phyloP scores from a whole-genome alignment of 2,113 vertebrate genomes.

The Otolemur garnettii region DNA sequence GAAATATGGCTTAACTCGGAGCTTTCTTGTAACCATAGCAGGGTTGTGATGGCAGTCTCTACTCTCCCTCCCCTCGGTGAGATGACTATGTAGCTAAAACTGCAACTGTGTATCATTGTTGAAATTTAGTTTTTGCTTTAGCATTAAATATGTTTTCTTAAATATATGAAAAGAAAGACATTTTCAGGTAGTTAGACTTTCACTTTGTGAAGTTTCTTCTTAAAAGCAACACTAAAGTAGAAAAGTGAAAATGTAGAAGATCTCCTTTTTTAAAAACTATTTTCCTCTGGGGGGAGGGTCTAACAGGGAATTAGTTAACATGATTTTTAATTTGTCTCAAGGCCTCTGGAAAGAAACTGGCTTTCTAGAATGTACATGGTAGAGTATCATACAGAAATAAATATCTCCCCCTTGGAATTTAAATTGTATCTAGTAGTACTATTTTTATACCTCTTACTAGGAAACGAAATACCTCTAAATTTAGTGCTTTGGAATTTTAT shows the following conservation, averaged over 20 bases:
- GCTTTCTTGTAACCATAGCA: background rate
- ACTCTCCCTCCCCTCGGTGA: slow-evolving; percentile 66
- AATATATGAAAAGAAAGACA: slow-evolving; percentile 62
- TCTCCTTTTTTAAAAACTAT: slow-evolving; percentile 58
- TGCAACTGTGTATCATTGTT: slow-evolving; percentile 57
- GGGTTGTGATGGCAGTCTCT: background rate
- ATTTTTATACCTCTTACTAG: slow-evolving; percentile 86
- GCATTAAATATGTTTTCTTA: slow-evolving; percentile 61
- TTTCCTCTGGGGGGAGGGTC: background rate
- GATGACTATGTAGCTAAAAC: slow-evolving; percentile 76
- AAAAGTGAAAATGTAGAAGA: slow-evolving; percentile 62
- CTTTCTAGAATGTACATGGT: slow-evolving; percentile 74
- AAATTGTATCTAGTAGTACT: slow-evolving; percentile 85
- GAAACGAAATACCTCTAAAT: slow-evolving; percentile 88
- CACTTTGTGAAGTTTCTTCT: slow-evolving; percentile 27
- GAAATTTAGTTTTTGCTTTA: slow-evolving; percentile 44
- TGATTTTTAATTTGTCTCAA: slow-evolving; percentile 80
- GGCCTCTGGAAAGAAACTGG: slow-evolving; percentile 54
- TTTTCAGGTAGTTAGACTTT: slow-evolving; percentile 57
- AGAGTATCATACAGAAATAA: slow-evolving; percentile 77
- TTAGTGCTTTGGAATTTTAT: slow-evolving; percentile 86
- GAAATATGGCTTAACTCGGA: slow-evolving; percentile 15
- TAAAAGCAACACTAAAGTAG: slow-evolving; percentile 62
- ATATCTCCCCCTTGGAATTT: slow-evolving; percentile 81
- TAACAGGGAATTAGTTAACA: slow-evolving; percentile 71